Evolutionary conservation across 2,797 vertebrate genomes (phyloP).

Genomic region (Anabas testudineus): DNA sequence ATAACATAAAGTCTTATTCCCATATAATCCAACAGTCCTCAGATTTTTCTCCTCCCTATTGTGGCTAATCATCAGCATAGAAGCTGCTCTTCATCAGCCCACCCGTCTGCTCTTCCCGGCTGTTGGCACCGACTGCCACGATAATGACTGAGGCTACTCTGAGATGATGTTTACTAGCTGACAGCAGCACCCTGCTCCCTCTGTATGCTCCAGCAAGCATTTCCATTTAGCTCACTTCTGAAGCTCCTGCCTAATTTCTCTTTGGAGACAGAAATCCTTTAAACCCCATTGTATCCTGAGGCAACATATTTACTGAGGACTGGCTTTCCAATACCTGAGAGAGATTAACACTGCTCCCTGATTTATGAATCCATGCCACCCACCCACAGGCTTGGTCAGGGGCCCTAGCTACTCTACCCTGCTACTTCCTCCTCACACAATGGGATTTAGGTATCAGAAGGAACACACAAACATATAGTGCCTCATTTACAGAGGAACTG

Average conservation of each 20-base stretch:
- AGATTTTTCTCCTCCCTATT: constrained; percentile 67
- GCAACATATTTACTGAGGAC: constrained; percentile 98
- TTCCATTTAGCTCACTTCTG: constrained; percentile 97
- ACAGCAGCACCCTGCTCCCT: constrained; percentile 89
- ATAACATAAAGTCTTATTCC: constrained; percentile 48
- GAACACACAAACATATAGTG: constrained; percentile 52
- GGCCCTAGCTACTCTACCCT: constrained; percentile 70
- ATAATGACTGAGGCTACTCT: constrained; percentile 93
- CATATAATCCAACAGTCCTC: constrained; percentile 58
- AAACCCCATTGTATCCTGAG: constrained; percentile 95
- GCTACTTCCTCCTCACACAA: constrained; percentile 74
- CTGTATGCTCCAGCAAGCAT: constrained; percentile 93
- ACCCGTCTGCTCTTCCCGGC: constrained; percentile 72
- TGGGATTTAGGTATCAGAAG: constrained; percentile 74
- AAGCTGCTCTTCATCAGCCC: constrained; percentile 77
- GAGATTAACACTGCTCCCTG: constrained; percentile 95
- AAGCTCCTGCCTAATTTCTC: constrained; percentile 95
- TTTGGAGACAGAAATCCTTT: constrained; percentile 99
- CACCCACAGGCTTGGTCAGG: constrained; percentile 82
- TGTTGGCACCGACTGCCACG: constrained; percentile 80
- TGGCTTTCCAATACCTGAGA: constrained; percentile 95
- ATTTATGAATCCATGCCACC: constrained; percentile 97
- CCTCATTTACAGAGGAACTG: constrained; percentile 35
- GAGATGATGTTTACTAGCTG: constrained; percentile 93
- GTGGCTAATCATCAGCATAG: constrained; percentile 77